Evolutionary conservation across 1,140 invertebrate genomes (phyloP).

Genomic region (Cotesia glomerata): DNA sequence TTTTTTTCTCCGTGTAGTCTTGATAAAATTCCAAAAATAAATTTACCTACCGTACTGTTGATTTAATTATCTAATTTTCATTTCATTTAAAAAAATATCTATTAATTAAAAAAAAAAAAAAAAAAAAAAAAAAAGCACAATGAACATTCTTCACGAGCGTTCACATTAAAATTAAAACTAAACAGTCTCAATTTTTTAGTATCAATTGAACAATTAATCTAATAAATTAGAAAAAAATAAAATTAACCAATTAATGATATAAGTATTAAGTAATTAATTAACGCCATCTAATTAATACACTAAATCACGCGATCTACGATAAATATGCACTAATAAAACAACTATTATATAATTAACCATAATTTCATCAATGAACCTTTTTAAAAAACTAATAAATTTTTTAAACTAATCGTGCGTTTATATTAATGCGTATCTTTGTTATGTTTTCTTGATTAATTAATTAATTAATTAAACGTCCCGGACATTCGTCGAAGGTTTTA

Average conservation of each 20-base stretch:
- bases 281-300: no score
- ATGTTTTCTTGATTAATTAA: neutral
- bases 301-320: neutral
- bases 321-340: neutral
- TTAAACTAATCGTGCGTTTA: neutral
- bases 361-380: neutral
- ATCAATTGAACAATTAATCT: neutral
- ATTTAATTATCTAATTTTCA: neutral
- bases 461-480: neutral
- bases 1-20: no score
- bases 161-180: neutral
- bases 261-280: no score
- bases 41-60: no score
- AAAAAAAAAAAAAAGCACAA: constrained; percentile 1
- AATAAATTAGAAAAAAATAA: no score
- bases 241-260: no score
- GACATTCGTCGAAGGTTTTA: neutral
- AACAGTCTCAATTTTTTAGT: neutral
- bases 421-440: no score
- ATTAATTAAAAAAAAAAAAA: neutral
- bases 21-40: no score
- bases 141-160: neutral
- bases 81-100: neutral
- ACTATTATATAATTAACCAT: neutral
- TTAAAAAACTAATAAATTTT: neutral